A percentile compares a stretch with the other conserved stretches of the same genome.
Conservation (phyloP, 2,797 vertebrate genomes). For the Neostethus bicornis region DNA sequence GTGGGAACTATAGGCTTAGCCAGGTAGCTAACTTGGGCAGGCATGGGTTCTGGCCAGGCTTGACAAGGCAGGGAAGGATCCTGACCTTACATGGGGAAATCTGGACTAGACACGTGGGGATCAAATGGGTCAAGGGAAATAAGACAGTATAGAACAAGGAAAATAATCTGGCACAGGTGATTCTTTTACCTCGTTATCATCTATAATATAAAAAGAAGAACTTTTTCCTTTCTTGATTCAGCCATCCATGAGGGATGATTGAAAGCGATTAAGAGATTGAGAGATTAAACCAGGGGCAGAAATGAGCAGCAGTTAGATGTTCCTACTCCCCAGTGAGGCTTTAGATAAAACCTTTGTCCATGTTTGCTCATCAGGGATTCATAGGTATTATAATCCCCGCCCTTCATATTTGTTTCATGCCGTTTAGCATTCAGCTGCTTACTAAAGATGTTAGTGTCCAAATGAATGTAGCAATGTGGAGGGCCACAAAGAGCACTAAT, state of each 20-base stretch:
- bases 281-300: slow-evolving; percentile 23
- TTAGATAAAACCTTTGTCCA: slow-evolving; percentile 64
- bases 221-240: neutral
- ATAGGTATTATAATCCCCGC: slow-evolving; percentile 74
- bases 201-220: too few relatives aligned
- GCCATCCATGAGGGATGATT: slow-evolving; percentile 19
- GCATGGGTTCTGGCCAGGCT: too few relatives aligned
- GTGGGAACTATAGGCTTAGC: too few relatives aligned
- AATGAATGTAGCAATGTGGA: slow-evolving; percentile 84
- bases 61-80: too few relatives aligned
- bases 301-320: slow-evolving; percentile 28
- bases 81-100: too few relatives aligned
- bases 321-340: slow-evolving; percentile 36
- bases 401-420: slow-evolving; percentile 62
- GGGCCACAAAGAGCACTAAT: slow-evolving; percentile 89
- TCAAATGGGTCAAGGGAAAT: too few relatives aligned
- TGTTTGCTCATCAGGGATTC: slow-evolving; percentile 73
- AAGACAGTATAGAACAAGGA: too few relatives aligned
- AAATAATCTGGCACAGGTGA: too few relatives aligned
- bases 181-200: too few relatives aligned
- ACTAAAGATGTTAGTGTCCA: slow-evolving; percentile 89
- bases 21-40: too few relatives aligned
- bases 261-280: slow-evolving; percentile 12
- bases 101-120: too few relatives aligned
- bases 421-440: slow-evolving; percentile 90